phyloP scores from a whole-genome alignment of 2,888 invertebrate genomes.

The Drosophila siamana region DNA sequence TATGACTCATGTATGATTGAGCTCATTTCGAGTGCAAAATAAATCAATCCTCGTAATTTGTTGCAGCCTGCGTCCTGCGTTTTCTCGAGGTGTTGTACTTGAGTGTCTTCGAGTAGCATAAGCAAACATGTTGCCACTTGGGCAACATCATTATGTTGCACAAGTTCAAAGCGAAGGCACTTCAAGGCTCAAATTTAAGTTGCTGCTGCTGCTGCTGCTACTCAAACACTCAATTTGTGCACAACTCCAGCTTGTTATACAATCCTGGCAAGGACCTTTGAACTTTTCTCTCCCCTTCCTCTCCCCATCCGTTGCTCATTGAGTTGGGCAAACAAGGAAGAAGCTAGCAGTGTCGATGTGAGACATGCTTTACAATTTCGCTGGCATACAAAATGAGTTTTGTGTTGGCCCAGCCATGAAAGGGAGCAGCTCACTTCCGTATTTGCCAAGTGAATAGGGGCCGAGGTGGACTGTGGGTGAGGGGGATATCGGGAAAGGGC shows the following conservation, averaged over 20 bases:
- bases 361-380: constrained; percentile 55
- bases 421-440: constrained; percentile 63
- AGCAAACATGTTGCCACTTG: constrained; percentile 54
- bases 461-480: background rate
- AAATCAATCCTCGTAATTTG: constrained; percentile 41
- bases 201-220: constrained; percentile 27
- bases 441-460: constrained; percentile 40
- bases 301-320: constrained; percentile 19
- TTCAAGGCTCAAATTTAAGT: constrained; percentile 57
- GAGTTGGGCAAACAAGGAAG: constrained; percentile 67
- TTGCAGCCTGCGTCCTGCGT: constrained; percentile 38
- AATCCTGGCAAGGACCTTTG: constrained; percentile 67
- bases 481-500: background rate
- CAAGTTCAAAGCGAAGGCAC: constrained; percentile 69
- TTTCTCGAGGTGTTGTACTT: constrained; percentile 46
- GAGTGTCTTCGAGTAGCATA: constrained; percentile 40
- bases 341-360: constrained; percentile 48
- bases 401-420: constrained; percentile 62
- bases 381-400: constrained; percentile 70
- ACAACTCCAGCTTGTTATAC: constrained; percentile 67
- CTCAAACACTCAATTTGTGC: constrained; percentile 64
- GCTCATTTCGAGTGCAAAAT: constrained; percentile 3
- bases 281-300: constrained; percentile 61
- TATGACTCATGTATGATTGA: constrained; percentile 60
- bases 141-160: constrained; percentile 34